Conservation (phyloP, 2,797 vertebrate species). For the Lagocephalus sceleratus region DNA sequence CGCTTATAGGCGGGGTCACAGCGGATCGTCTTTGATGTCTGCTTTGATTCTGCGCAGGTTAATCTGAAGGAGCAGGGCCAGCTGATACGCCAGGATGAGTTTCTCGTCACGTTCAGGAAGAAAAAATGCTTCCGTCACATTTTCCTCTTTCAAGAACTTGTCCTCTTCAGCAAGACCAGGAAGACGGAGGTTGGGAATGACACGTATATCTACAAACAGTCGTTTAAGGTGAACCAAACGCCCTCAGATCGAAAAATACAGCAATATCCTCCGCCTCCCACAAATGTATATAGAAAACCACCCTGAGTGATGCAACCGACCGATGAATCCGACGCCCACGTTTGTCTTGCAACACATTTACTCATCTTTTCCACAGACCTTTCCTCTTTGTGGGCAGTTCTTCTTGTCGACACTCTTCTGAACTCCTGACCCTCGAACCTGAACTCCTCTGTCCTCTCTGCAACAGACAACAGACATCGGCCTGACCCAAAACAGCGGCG, state of each 20-base stretch:
- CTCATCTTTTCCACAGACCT: neutral
- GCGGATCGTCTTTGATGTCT: neutral
- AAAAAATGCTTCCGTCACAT: slow-evolving; percentile 78
- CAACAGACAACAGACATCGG: slow-evolving; percentile 81
- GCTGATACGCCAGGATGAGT: slow-evolving; percentile 79
- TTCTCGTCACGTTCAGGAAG: slow-evolving; percentile 76
- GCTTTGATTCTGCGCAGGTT: slow-evolving; percentile 60
- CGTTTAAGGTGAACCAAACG: slow-evolving; percentile 74
- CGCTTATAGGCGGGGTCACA: no score
- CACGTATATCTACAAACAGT: slow-evolving; percentile 81
- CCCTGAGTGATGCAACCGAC: fast-evolving
- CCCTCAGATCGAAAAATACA: no score
- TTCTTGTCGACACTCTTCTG: neutral
- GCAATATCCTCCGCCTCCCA: no score
- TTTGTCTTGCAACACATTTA: neutral
- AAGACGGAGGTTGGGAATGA: slow-evolving; percentile 78
- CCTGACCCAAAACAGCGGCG: slow-evolving; percentile 81
- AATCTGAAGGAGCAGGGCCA: slow-evolving; percentile 83
- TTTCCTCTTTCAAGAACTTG: slow-evolving; percentile 81
- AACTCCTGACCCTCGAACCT: neutral
- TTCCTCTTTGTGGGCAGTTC: neutral
- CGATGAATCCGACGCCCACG: neutral
- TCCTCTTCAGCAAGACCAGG: slow-evolving; percentile 83
- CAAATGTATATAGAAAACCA: neutral
- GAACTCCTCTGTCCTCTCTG: slow-evolving; percentile 3